Percentiles rank a stretch among this genome's conserved stretches.
These are phyloP conservation scores for Cyanoderma ruficeps DNA, from an alignment of 2,113 vertebrate genomes.

Conservation along the genomic window DNA sequence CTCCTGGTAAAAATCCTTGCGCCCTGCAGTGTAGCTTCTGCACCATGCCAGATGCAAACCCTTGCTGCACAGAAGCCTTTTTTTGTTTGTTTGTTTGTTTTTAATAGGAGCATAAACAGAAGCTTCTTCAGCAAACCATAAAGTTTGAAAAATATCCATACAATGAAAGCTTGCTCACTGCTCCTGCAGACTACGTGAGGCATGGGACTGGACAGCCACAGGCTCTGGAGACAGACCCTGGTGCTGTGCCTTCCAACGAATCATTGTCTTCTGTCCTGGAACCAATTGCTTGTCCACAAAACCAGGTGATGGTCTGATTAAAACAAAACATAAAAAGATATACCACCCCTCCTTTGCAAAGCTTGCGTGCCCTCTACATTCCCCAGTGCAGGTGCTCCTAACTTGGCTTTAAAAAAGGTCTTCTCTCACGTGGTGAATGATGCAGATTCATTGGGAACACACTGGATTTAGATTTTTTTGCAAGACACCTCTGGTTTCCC, in stretches of 20 bases:
- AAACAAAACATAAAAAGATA: not conserved
- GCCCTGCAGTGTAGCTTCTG: not conserved
- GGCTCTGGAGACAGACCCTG: not conserved
- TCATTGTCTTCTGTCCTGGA: not conserved
- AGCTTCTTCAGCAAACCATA: not conserved
- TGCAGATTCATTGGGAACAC: not conserved
- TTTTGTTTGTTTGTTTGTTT: not conserved
- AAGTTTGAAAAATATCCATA: not conserved
- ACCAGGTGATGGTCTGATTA: not conserved
- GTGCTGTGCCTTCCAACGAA: not conserved
- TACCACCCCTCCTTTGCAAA: not conserved
- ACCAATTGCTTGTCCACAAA: not conserved
- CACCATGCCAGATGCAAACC: not conserved
- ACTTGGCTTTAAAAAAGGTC: not conserved
- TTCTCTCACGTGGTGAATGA: not conserved
- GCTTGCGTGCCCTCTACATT: accelerated
- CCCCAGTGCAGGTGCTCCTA: not conserved
- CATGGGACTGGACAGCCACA: accelerated
- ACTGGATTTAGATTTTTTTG: not conserved
- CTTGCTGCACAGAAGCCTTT: not conserved
- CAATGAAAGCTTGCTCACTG: not conserved
- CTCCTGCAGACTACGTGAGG: accelerated
- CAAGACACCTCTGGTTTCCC: not conserved
- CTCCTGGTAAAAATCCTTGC: not conserved
- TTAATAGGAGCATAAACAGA: not conserved